Evolutionary conservation across 2,113 vertebrate genomes (phyloP), one percentile per base, ranked within the genome.

Genomic region (Thunnus maccoyii): DNA sequence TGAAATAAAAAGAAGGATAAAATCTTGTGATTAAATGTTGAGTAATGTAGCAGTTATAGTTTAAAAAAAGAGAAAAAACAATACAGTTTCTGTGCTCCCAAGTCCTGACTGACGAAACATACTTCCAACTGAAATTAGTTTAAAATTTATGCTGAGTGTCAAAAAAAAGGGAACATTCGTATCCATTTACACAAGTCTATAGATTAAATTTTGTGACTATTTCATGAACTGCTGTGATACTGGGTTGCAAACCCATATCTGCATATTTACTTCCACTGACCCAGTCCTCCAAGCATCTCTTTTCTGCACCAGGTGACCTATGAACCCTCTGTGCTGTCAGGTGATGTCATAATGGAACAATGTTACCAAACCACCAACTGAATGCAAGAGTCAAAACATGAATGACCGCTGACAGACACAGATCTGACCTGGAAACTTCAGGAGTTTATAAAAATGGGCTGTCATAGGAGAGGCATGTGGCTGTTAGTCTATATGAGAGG

Each of bases 241-340:
- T 30, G 27, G 27, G 27, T 30, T 30, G 4, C 27, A 25, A 55
- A 41, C 22, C 22, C 47, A 58, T 48, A 25, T 30, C 48, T n/a
- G 41, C n/a, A 54, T 64, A 52, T 27, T 60, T 14, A 52, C 57
- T 64, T 65, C 61, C 51, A 5, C 48, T 46, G 55, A 80, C 65
- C 70, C 63, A 6, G 30, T 82, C 55, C 60, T 73, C 56, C 52
- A 68, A 58, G 66, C 69, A 27, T 80, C 72, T 13, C 56, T 32
- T 80, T 72, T 76, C 74, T 47, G 25, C 68, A 48, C 47, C 67
- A 58, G 69, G 47, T 73, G 82, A 74, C 61, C 71, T 44, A 15
- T 71, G 65, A 84, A 17, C 76, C 25, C 10, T 18, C 41, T 25
- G 61, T 57, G 60, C 36, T 72, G 75, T 66, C 80, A 87, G 27